Percentiles rank a stretch among this genome's conserved stretches.
Conservation (phyloP, 2,797 vertebrate genomes). For the Ceyx erithaca region DNA sequence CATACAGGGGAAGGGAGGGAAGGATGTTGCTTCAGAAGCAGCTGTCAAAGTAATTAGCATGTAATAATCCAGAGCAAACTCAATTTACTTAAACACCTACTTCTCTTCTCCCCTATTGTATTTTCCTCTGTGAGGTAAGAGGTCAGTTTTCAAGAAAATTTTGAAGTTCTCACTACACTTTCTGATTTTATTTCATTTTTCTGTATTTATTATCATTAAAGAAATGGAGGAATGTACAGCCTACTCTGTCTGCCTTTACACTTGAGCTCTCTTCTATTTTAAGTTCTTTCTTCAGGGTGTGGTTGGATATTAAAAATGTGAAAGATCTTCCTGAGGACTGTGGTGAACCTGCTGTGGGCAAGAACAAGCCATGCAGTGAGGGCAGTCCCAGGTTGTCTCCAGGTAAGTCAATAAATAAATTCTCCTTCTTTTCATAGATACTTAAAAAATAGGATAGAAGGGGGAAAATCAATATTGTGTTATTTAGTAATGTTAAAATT, state of each 20-base stretch:
- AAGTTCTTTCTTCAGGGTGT: conserved; percentile 27
- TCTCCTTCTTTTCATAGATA: not conserved
- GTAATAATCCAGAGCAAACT: conserved; percentile 35
- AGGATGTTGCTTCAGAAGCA: conserved; percentile 6
- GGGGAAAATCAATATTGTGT: not conserved
- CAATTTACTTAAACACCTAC: not conserved
- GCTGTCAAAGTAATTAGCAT: conserved; percentile 56
- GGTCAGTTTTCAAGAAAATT: conserved; percentile 2
- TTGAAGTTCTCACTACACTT: not conserved
- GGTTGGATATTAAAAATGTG: not conserved
- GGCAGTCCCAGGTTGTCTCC: not conserved
- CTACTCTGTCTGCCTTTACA: not conserved
- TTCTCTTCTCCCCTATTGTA: not conserved
- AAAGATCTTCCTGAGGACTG: not conserved
- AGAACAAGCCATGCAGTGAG: not conserved
- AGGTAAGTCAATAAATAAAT: not conserved
- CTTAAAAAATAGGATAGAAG: not conserved
- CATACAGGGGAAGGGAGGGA: fast-evolving
- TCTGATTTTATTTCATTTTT: not conserved
- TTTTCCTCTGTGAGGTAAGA: not conserved
- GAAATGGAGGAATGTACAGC: not conserved
- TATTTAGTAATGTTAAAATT: not conserved
- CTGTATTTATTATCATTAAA: conserved; percentile 15
- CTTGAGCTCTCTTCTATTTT: conserved; percentile 27
- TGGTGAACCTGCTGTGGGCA: not conserved